Percentiles rank a stretch among this genome's conserved stretches.
phyloP scores from a whole-genome alignment of 1,140 invertebrate genomes.

The Cotesia chilonis region DNA sequence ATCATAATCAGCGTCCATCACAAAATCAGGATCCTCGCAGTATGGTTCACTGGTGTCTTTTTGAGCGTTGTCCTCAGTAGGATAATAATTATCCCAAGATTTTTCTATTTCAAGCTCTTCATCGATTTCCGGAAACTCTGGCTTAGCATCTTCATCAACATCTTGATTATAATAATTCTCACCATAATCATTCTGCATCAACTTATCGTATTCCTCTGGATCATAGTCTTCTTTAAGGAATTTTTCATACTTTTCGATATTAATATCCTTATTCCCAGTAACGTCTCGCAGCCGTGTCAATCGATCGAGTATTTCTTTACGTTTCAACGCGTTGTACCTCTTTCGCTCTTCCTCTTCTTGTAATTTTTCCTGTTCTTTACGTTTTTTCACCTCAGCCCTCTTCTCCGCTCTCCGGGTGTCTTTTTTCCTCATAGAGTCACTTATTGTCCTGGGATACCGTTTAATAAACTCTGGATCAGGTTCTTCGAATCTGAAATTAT shows the following conservation, averaged over 20 bases:
- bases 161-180: constrained; percentile 78
- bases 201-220: constrained; percentile 84
- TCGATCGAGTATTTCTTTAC: constrained; percentile 91
- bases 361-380: constrained; percentile 85
- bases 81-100: constrained; percentile 79
- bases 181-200: constrained; percentile 90
- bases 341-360: constrained; percentile 87
- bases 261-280: constrained; percentile 78
- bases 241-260: constrained; percentile 64
- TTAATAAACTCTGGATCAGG: constrained; percentile 91
- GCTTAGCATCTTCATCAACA: constrained; percentile 77
- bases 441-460: constrained; percentile 88
- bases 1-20: constrained; percentile 90
- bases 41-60: constrained; percentile 63
- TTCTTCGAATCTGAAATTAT: constrained; percentile 96
- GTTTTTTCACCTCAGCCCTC: constrained; percentile 76
- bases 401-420: constrained; percentile 83
- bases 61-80: constrained; percentile 53
- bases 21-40: constrained; percentile 84
- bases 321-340: constrained; percentile 84
- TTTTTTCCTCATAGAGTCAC: constrained; percentile 81
- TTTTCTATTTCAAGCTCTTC: constrained; percentile 77
- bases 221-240: constrained; percentile 89
- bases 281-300: constrained; percentile 87
- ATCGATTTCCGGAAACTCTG: constrained; percentile 82